Evolutionary conservation across 2,113 vertebrate genomes (phyloP).

Genomic region (Eulemur macaco): DNA sequence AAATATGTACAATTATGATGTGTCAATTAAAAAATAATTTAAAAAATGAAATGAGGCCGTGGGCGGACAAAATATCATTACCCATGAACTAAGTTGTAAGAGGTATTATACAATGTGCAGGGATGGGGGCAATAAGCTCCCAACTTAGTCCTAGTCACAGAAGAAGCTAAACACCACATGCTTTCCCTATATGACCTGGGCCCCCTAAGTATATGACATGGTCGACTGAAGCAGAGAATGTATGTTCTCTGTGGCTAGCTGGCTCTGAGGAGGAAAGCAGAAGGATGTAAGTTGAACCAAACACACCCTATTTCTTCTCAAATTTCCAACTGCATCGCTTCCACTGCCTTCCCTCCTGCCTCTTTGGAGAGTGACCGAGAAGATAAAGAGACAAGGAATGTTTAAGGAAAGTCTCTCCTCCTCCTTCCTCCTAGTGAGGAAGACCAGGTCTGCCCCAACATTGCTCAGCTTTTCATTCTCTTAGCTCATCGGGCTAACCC

Average conservation of each 20-base stretch:
- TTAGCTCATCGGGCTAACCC: background rate
- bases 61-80: background rate
- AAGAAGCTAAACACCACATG: background rate
- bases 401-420: background rate
- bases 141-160: background rate
- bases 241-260: no score
- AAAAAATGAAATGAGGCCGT: background rate
- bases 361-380: background rate
- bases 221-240: background rate
- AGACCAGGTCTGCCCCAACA: background rate
- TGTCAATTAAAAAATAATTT: background rate
- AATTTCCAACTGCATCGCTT: background rate
- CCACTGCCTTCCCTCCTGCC: background rate
- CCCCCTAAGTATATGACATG: rapidly evolving
- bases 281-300: background rate
- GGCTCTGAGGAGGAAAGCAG: background rate
- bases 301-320: background rate
- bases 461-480: background rate
- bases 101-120: background rate
- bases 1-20: background rate
- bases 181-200: background rate
- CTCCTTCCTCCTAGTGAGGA: background rate
- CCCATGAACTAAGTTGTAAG: background rate
- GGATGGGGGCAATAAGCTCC: no score
- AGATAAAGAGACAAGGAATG: background rate